Base-by-base conservation (phyloP, 2,888 invertebrate genomes). In the Dryocosmus kuriphilus region DNA sequence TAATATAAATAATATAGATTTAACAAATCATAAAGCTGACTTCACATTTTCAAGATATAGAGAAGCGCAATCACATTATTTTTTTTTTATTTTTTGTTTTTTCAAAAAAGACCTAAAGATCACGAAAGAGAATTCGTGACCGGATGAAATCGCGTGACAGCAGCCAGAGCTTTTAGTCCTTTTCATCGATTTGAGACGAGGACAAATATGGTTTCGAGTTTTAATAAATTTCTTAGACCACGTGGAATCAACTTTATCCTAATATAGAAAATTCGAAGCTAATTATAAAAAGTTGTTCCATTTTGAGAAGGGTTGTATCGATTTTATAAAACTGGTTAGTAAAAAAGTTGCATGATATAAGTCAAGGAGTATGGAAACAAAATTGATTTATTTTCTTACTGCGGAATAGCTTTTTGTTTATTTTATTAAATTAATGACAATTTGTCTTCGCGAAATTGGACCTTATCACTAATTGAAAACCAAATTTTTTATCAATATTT, bases 121-220 rank as follows among this genome's bases (percentile, higher is more conserved):
- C 35, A 22, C 1, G 32, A 46, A 67, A 41, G 46, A 67, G 67
- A 67, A 67, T 67, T 46, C 67, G 67, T 67, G 67, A 67, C 30
- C 46, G 46, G 46, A 67, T 46, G 19, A 67, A 67, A 46, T 67
- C 67, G 67, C 67, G 67, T 67, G 67, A 67, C 46, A 67, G 46
- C 46, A 19, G 9, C 46, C 22, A 55, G n/a, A 65, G 27, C 27
- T 46, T 19, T 67, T 46, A 46, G 30, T 67, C 24, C 46, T 67
- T 67, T 67, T 67, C 46, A 67, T 67, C 46, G 67, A 46, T 46
- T 67, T 27, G 27, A 67, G 67, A 67, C 46, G 67, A 67, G 67
- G 67, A 67, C 46, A 46, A 46, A 24, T 27, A 19, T 41, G 19
- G 19, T 38, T 27, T 30, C 46, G 27, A 67, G 27, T 46, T 9